Evolutionary conservation across 1,140 invertebrate species (phyloP).

Genomic region (Babylonia areolata): DNA sequence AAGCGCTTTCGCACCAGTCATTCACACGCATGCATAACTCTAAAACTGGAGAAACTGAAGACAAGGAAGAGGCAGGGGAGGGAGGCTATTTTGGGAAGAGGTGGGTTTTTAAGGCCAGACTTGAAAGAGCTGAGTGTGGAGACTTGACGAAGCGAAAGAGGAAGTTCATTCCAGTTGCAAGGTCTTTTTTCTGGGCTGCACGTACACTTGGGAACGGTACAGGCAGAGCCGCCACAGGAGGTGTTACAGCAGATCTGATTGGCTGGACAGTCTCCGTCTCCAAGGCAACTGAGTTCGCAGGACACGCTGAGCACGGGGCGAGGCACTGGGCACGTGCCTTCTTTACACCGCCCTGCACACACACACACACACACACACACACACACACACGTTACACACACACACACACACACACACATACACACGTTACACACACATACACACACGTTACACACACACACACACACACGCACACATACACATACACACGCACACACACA

Average conservation of each 20-base stretch:
- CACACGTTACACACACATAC: background rate
- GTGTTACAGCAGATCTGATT: slow-evolving; percentile 28
- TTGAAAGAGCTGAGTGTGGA: no score
- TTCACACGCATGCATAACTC: no score
- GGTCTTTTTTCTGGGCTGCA: no score
- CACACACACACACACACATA: background rate
- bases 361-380: background rate
- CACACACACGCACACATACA: no score
- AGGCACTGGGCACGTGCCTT: background rate
- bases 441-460: background rate
- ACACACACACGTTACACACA: background rate
- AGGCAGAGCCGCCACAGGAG: slow-evolving; percentile 9
- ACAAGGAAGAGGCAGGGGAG: no score
- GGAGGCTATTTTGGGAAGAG: no score
- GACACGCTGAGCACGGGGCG: slow-evolving; percentile 15
- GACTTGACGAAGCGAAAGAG: no score
- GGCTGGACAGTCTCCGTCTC: slow-evolving; percentile 20
- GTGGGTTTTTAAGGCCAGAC: no score
- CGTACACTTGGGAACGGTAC: background rate
- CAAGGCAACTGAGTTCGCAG: background rate
- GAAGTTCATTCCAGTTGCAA: no score
- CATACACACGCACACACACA: no score
- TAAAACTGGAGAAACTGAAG: no score
- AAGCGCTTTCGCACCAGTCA: no score
- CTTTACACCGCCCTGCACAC: slow-evolving; percentile 22